These are phyloP conservation scores for Brachyrhaphis roseni DNA, from an alignment of 2,797 vertebrate species.

Conservation along the genomic window DNA sequence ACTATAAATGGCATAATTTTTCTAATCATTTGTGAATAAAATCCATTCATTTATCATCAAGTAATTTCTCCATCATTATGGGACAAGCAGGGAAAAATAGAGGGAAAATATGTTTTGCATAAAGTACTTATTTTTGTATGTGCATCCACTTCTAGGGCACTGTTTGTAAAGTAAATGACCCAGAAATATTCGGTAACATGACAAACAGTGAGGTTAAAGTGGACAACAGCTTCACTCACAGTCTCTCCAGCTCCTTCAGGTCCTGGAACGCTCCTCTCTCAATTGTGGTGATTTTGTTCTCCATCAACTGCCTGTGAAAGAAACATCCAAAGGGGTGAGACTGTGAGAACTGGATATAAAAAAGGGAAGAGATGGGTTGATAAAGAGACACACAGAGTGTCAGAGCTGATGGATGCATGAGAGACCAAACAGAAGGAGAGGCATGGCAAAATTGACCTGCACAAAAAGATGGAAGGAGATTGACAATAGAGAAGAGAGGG, in stretches of 20 bases:
- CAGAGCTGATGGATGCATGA: constrained; percentile 39
- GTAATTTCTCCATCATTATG: neutral
- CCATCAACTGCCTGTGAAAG: constrained; percentile 91
- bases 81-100: neutral
- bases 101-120: neutral
- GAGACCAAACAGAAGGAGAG: constrained; percentile 37
- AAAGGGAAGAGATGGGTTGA: constrained; percentile 15
- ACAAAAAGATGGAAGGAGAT: constrained; percentile 20
- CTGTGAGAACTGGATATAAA: constrained; percentile 19
- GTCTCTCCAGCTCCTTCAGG: constrained; percentile 94
- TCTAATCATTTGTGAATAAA: neutral
- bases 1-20: neutral
- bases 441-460: constrained; percentile 25
- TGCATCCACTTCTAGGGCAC: neutral
- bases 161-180: constrained; percentile 3
- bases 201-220: neutral
- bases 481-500: constrained; percentile 18
- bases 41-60: neutral
- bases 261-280: constrained; percentile 98
- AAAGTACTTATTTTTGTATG: neutral
- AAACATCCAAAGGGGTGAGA: constrained; percentile 48
- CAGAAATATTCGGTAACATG: neutral
- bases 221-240: constrained; percentile 84
- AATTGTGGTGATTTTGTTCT: constrained; percentile 95
- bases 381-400: constrained; percentile 17